Evolutionary conservation across 2,888 invertebrate species (phyloP).

Genomic region (Lymantria dispar): DNA sequence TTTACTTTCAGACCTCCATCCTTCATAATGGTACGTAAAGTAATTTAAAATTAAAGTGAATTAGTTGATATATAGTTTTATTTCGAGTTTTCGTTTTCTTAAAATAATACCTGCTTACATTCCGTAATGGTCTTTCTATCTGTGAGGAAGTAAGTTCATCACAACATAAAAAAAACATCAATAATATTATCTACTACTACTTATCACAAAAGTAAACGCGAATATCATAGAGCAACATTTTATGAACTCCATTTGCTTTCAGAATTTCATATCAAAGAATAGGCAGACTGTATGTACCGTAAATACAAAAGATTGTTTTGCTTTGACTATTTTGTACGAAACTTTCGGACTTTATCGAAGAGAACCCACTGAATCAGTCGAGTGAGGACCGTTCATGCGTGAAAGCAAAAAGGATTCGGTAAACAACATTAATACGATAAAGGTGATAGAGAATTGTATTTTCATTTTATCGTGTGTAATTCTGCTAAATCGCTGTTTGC

Average conservation of each 20-base stretch:
- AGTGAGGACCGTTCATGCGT: slow-evolving; percentile 46
- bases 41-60: too few relatives aligned
- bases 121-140: too few relatives aligned
- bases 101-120: too few relatives aligned
- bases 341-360: slow-evolving; percentile 46
- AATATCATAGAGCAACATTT: slow-evolving; percentile 15
- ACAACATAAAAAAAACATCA: too few relatives aligned
- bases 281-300: slow-evolving; percentile 13
- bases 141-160: too few relatives aligned
- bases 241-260: background rate
- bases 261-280: slow-evolving; percentile 9
- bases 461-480: slow-evolving; percentile 14
- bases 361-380: slow-evolving; percentile 46
- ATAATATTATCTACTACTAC: slow-evolving; percentile 52
- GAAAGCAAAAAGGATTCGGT: slow-evolving; percentile 50
- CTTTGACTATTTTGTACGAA: slow-evolving; percentile 45
- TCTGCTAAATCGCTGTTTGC: slow-evolving; percentile 1
- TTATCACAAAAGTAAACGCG: slow-evolving; percentile 41
- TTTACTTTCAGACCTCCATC: too few relatives aligned
- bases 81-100: too few relatives aligned
- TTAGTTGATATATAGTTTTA: too few relatives aligned
- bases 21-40: too few relatives aligned
- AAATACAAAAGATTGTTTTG: slow-evolving; percentile 38
- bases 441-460: background rate
- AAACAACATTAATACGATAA: slow-evolving; percentile 39